phyloP scores from a whole-genome alignment of 2,113 vertebrate genomes.

The Solea solea region DNA sequence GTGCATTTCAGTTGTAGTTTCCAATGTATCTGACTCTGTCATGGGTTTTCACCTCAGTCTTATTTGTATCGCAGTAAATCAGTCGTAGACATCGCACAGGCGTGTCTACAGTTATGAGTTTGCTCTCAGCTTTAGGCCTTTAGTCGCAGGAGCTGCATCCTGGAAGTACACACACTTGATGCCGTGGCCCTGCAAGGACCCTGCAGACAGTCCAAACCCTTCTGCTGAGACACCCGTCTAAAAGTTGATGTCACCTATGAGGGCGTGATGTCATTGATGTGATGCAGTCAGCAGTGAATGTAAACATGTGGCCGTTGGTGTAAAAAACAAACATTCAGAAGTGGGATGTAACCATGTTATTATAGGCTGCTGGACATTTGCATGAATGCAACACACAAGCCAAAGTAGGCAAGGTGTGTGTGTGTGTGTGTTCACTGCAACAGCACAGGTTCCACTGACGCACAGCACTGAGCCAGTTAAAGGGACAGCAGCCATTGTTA shows the following conservation, averaged over 20 bases:
- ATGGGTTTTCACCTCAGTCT: too few species aligned
- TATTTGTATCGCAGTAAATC: too few species aligned
- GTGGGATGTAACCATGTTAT: neutral
- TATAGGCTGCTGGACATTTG: neutral
- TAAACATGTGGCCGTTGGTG: neutral
- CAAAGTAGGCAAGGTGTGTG: neutral
- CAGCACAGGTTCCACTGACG: neutral
- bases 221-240: neutral
- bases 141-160: constrained; percentile 4
- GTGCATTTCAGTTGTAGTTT: too few species aligned
- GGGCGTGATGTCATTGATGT: neutral
- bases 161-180: neutral
- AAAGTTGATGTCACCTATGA: neutral
- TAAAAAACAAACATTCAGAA: neutral
- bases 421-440: constrained; percentile 2
- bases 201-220: neutral
- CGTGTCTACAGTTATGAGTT: constrained; percentile 1
- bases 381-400: neutral
- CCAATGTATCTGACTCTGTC: too few species aligned
- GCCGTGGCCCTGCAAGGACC: neutral
- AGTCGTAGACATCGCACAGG: neutral
- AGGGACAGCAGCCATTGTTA: constrained; percentile 35
- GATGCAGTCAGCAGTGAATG: neutral
- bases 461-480: constrained; percentile 31
- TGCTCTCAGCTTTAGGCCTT: neutral